Conservation (phyloP, 2,113 vertebrate genomes). For the Mystacornis crossleyi region DNA sequence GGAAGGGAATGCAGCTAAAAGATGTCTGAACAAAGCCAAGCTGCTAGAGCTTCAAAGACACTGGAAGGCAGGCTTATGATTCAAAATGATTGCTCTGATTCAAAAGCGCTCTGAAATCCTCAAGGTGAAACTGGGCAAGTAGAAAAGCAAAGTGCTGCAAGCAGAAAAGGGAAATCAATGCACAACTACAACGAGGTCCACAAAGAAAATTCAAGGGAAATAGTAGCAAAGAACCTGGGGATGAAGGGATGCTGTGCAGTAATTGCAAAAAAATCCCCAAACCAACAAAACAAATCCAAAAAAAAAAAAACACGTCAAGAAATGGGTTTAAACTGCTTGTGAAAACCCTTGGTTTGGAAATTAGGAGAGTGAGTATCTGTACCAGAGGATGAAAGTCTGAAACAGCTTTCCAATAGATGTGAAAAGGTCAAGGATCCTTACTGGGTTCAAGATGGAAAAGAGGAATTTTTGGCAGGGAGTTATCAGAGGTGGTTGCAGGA, state of each 20-base stretch:
- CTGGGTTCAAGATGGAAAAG: background rate
- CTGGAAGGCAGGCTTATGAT: background rate
- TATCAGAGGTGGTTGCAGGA: background rate
- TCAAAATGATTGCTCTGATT: background rate
- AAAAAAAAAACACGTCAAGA: background rate
- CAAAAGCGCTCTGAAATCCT: background rate
- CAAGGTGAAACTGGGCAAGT: background rate
- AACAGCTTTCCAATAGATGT: background rate
- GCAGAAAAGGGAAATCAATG: background rate
- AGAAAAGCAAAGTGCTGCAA: background rate
- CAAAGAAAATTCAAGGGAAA: background rate
- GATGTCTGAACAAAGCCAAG: background rate
- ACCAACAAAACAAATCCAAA: background rate
- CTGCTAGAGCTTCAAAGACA: background rate
- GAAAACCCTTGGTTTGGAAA: background rate
- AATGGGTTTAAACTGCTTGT: background rate
- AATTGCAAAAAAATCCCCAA: background rate
- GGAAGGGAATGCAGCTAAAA: background rate
- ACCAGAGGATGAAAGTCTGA: background rate
- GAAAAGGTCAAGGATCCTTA: background rate
- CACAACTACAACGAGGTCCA: background rate
- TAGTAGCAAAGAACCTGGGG: background rate
- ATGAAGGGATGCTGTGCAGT: background rate
- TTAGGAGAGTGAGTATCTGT: background rate
- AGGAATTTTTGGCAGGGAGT: background rate